Percentiles rank a stretch among this genome's conserved stretches.
Conservation (phyloP, 2,888 invertebrate genomes). For the Portevinia maculata region DNA sequence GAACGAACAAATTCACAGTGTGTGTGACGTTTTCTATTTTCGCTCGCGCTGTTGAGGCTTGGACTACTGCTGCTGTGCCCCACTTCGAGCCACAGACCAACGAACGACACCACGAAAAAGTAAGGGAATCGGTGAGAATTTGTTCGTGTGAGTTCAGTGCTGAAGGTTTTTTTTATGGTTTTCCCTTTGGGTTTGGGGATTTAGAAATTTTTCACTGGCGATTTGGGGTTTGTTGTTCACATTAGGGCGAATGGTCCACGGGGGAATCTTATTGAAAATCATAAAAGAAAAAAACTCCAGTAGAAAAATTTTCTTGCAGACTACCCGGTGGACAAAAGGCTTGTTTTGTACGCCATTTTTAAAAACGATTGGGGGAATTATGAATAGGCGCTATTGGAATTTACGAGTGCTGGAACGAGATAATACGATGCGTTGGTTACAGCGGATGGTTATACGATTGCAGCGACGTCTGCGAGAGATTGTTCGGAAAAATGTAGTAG, state of each 20-base stretch:
- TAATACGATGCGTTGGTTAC: constrained; percentile 11
- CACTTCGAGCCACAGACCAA: constrained; percentile 67
- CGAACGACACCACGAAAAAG: constrained; percentile 35
- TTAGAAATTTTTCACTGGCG: constrained; percentile 37
- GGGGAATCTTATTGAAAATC: constrained; percentile 65
- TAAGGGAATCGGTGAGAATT: constrained; percentile 47
- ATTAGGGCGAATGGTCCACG: constrained; percentile 54
- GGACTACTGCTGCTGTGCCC: constrained; percentile 66
- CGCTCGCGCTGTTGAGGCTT: constrained; percentile 62
- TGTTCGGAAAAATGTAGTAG: constrained; percentile 11
- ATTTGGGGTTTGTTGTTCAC: constrained; percentile 34
- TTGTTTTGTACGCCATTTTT: constrained; percentile 87
- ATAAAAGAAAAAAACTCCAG: constrained; percentile 64
- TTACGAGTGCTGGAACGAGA: constrained; percentile 53
- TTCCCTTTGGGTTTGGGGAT: constrained; percentile 2
- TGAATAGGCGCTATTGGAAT: constrained; percentile 58
- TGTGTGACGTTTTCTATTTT: constrained; percentile 73
- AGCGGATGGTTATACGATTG: constrained; percentile 46
- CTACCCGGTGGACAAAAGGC: constrained; percentile 85
- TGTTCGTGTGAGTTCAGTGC: constrained; percentile 24
- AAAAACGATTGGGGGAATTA: constrained; percentile 81
- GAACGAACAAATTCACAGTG: constrained; percentile 36
- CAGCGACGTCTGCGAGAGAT: constrained; percentile 5
- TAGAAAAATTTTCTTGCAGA: constrained; percentile 68
- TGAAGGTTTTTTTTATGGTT: constrained; percentile 24